phyloP scores from a whole-genome alignment of 2,113 vertebrate species.

The Chaetodon trifascialis region DNA sequence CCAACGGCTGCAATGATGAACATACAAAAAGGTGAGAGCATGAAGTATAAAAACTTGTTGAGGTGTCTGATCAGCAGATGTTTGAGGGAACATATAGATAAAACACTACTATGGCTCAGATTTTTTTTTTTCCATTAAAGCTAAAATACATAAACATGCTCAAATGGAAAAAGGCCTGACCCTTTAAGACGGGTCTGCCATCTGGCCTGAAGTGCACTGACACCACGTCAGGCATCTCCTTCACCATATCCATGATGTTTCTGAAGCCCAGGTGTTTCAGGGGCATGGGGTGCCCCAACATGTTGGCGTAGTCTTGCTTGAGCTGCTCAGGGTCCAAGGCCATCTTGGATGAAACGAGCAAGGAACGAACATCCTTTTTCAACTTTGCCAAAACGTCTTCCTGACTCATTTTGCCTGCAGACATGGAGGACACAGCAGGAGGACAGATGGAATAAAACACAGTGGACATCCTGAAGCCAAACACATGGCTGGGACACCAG shows the following conservation, averaged over 20 bases:
- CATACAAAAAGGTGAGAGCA: background rate
- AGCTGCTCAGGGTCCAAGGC: slow-evolving; percentile 86
- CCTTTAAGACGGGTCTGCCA: slow-evolving; percentile 83
- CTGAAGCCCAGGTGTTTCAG: slow-evolving; percentile 86
- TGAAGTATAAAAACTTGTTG: background rate
- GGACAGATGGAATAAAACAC: background rate
- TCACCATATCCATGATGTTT: slow-evolving; percentile 88
- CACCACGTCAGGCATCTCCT: slow-evolving; percentile 91
- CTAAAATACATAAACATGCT: background rate
- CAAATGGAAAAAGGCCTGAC: slow-evolving; percentile 65
- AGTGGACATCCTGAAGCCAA: background rate
- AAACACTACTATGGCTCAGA: background rate
- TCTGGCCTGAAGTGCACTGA: slow-evolving; percentile 71
- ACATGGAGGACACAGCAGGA: background rate
- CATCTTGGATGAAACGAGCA: slow-evolving; percentile 88
- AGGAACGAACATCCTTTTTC: slow-evolving; percentile 90
- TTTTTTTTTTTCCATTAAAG: background rate
- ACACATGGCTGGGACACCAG: background rate
- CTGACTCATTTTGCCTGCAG: slow-evolving; percentile 76
- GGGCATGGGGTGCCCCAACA: slow-evolving; percentile 89
- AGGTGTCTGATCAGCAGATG: too few relatives aligned
- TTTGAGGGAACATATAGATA: background rate
- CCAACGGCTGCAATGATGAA: slow-evolving; percentile 82
- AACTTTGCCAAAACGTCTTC: slow-evolving; percentile 81
- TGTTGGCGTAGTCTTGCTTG: slow-evolving; percentile 85